phyloP scores from a whole-genome alignment of 30 jellyfish, hydroid and myxozoan genomes.

The Haliclystus octoradiatus region DNA sequence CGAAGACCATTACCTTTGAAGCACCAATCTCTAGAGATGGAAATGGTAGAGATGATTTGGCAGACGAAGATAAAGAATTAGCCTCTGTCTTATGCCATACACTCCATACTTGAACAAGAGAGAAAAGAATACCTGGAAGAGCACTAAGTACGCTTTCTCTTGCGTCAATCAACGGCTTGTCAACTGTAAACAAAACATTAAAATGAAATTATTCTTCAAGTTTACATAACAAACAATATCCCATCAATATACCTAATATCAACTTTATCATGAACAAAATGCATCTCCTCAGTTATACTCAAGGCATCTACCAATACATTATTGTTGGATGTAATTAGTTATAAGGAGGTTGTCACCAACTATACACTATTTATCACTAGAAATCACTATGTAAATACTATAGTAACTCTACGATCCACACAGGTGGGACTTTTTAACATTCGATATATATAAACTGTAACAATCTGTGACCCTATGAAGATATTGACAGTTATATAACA shows the following conservation, averaged over 20 bases:
- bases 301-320: not conserved
- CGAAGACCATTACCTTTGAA: conserved; percentile 1
- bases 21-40: not conserved
- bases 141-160: conserved; percentile 71
- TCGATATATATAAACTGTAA: no score
- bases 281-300: no score
- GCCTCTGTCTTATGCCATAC: conserved; percentile 45
- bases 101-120: conserved; percentile 65
- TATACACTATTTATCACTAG: no score
- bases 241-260: no score
- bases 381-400: no score
- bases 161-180: conserved; percentile 54
- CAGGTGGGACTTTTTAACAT: no score
- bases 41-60: not conserved
- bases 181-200: conserved; percentile 21
- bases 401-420: no score
- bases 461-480: no score
- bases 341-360: not conserved
- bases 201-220: not conserved
- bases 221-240: no score
- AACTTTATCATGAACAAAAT: no score
- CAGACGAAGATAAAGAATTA: not conserved
- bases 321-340: not conserved
- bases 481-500: no score
- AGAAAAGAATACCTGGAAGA: conserved; percentile 58